These are phyloP conservation scores for Penelope pileata DNA, from an alignment of 2,113 vertebrate species.

Conservation along the genomic window DNA sequence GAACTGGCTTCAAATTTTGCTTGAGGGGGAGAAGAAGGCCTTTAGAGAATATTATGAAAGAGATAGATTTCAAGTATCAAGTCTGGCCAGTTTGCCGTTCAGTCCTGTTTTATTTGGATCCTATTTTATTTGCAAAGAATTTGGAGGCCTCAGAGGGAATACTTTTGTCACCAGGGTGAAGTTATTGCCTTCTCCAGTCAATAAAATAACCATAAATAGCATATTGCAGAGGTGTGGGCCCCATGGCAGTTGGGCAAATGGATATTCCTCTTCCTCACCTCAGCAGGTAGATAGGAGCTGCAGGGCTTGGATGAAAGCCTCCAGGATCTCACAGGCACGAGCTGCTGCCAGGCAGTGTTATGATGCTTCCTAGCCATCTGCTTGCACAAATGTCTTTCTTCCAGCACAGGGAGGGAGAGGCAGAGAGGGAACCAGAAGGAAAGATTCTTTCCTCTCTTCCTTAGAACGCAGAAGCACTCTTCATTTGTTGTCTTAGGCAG, in stretches of 20 bases:
- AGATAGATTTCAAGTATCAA: neutral
- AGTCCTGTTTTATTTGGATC: slow-evolving; percentile 19
- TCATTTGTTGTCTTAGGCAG: neutral
- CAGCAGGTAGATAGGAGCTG: neutral
- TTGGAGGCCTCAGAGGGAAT: neutral
- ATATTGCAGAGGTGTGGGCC: neutral
- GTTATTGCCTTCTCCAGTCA: neutral
- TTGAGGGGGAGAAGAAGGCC: neutral
- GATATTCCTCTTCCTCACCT: neutral
- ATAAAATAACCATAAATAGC: neutral
- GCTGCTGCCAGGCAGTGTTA: neutral
- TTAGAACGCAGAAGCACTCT: neutral
- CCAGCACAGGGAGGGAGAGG: neutral
- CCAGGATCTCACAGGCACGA: neutral
- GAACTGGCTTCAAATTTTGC: neutral
- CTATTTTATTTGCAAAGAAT: slow-evolving; percentile 20
- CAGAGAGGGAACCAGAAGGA: neutral
- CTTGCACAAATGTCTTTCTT: neutral
- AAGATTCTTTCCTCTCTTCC: neutral
- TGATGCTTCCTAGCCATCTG: neutral
- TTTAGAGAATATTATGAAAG: neutral
- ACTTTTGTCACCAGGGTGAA: neutral
- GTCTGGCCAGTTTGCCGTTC: neutral
- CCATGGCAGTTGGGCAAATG: neutral
- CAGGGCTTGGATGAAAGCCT: neutral